These are phyloP conservation scores for Hestina assimilis DNA, from an alignment of 1,140 invertebrate genomes.

Conservation along the genomic window DNA sequence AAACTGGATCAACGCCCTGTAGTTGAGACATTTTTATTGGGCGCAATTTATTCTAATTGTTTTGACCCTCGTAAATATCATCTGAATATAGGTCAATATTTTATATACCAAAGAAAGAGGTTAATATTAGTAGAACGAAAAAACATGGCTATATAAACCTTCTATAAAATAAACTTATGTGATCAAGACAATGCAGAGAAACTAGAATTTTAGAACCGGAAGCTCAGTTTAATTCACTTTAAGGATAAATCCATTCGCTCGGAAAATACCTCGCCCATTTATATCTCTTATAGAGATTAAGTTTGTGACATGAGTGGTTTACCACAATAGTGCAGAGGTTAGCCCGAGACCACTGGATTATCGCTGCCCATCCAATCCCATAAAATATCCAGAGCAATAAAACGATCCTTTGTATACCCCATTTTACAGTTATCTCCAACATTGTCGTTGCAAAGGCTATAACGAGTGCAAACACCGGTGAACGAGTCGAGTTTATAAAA, in stretches of 20 bases:
- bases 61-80: constrained; percentile 12
- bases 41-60: constrained; percentile 18
- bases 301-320: constrained; percentile 28
- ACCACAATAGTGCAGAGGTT: constrained; percentile 30
- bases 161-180: not conserved
- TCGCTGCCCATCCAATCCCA: constrained; percentile 13
- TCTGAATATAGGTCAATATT: constrained; percentile 12
- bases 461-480: not conserved
- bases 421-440: not conserved
- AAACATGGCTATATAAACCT: not conserved
- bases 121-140: not conserved
- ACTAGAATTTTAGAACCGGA: constrained; percentile 7
- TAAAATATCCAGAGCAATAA: constrained; percentile 14
- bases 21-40: constrained; percentile 17
- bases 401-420: not conserved
- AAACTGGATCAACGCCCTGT: constrained; percentile 15
- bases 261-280: constrained; percentile 27
- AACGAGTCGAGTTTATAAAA: constrained; percentile 17
- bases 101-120: not conserved
- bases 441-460: constrained; percentile 1
- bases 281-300: constrained; percentile 30
- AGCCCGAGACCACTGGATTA: constrained; percentile 21
- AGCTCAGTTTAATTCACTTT: constrained; percentile 24
- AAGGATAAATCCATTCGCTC: constrained; percentile 24
- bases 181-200: not conserved